These are phyloP conservation scores for Dissostichus mawsoni DNA, from an alignment of 2,113 vertebrate species.

Conservation along the genomic window DNA sequence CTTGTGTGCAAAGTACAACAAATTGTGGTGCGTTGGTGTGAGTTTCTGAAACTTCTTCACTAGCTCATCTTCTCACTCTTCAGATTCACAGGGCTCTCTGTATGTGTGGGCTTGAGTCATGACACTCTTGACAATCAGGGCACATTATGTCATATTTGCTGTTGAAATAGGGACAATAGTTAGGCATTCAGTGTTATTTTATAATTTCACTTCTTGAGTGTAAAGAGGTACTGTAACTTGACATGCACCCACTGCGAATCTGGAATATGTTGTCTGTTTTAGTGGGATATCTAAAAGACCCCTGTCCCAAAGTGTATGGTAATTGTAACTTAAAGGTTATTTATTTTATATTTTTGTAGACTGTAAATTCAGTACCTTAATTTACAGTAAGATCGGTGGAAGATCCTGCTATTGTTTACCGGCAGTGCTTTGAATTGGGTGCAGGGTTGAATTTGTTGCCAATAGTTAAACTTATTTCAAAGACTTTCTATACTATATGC, in stretches of 20 bases:
- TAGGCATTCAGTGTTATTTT: background rate
- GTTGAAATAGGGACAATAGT: background rate
- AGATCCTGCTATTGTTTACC: background rate
- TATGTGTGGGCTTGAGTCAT: conserved; percentile 43
- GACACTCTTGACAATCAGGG: conserved; percentile 11
- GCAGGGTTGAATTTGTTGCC: background rate
- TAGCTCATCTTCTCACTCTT: conserved; percentile 37
- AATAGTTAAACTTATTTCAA: background rate
- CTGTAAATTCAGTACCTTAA: background rate
- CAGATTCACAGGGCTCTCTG: conserved; percentile 19
- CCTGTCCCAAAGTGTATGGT: too few relatives aligned
- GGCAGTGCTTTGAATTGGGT: background rate
- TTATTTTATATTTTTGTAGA: background rate
- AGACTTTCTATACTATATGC: background rate
- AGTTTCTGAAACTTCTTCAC: conserved; percentile 49
- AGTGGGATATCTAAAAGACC: too few relatives aligned
- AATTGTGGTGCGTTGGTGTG: conserved; percentile 54
- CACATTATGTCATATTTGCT: conserved; percentile 15
- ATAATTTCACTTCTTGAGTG: background rate
- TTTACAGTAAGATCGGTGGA: background rate
- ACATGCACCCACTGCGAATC: background rate
- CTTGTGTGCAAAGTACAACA: conserved; percentile 15
- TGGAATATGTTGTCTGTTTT: background rate
- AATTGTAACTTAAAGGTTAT: background rate
- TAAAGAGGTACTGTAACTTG: background rate